Evolutionary conservation across 2,113 vertebrate genomes (phyloP).

Genomic region (Heptranchias perlo): DNA sequence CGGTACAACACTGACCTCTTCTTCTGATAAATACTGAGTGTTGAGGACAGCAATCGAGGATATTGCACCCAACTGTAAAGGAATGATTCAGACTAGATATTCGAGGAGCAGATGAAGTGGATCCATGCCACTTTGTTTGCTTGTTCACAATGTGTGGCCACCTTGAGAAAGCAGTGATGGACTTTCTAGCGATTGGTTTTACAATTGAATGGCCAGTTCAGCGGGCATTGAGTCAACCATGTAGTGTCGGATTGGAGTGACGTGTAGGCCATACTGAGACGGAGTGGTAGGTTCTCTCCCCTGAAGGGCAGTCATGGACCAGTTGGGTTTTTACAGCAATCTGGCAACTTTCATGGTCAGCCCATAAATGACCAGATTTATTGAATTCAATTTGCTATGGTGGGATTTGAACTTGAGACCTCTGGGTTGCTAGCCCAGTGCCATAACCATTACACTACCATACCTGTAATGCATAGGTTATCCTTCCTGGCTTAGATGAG

Average conservation of each 20-base stretch:
- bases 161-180: not conserved
- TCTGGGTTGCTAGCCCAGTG: not conserved
- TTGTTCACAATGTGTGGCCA: too few species aligned
- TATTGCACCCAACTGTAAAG: not conserved
- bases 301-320: not conserved
- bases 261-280: not conserved
- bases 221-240: not conserved
- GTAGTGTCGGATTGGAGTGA: not conserved
- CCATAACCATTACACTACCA: not conserved
- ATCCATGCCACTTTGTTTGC: not conserved
- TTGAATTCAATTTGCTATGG: not conserved
- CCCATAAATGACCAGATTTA: not conserved
- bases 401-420: not conserved
- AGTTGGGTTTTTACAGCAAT: not conserved
- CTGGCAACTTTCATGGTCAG: not conserved
- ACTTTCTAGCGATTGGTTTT: not conserved
- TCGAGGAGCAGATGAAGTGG: not conserved
- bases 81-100: not conserved
- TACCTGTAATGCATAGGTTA: not conserved
- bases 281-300: not conserved
- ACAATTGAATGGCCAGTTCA: not conserved
- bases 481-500: not conserved
- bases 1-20: constrained; percentile 55
- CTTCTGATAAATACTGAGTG: not conserved
- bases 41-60: too few species aligned